Conservation (phyloP, 2,113 vertebrate genomes). For the Perognathus longimembris region DNA sequence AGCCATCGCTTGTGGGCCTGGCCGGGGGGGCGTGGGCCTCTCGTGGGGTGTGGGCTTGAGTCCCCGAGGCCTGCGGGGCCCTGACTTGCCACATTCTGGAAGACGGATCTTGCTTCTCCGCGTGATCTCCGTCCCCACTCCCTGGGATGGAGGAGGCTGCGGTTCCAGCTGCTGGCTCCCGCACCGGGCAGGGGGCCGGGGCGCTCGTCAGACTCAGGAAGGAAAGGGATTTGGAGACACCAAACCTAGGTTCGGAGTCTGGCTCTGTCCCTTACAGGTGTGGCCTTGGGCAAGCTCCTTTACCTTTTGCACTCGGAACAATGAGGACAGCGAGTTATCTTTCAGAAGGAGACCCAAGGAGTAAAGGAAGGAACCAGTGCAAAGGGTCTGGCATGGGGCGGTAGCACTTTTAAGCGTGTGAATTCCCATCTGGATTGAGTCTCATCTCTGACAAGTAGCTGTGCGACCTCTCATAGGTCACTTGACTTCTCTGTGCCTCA, state of each 20-base stretch:
- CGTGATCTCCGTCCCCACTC: background rate
- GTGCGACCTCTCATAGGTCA: background rate
- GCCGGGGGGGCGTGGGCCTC: background rate
- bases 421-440: background rate
- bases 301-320: background rate
- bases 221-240: background rate
- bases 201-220: background rate
- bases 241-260: background rate
- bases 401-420: background rate
- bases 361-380: background rate
- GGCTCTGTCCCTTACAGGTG: background rate
- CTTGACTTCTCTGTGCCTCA: background rate
- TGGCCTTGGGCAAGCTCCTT: background rate
- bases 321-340: background rate
- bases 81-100: background rate
- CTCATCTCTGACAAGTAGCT: background rate
- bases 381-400: background rate
- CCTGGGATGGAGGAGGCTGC: background rate
- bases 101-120: background rate
- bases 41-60: rapidly evolving
- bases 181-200: background rate
- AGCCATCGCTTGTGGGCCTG: background rate
- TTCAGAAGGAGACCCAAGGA: background rate
- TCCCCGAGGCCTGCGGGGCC: background rate
- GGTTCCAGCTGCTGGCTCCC: conserved; percentile 23